Percentiles rank a stretch among this genome's conserved stretches.
phyloP scores from a whole-genome alignment of 2,797 vertebrate genomes.

The Neomorphus geoffroyi region DNA sequence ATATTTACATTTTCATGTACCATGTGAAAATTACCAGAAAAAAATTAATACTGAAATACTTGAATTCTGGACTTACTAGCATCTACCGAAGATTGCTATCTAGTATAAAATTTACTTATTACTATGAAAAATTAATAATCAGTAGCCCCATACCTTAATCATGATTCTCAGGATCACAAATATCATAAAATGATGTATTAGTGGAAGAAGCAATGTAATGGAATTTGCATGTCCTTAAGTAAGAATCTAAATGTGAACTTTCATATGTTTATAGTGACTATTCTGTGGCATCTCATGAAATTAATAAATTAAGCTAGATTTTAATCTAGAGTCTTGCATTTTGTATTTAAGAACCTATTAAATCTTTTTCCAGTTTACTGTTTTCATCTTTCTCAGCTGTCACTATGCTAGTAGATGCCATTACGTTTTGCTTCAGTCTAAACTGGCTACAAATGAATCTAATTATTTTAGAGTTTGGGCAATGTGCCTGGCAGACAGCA shows the following conservation, averaged over 20 bases:
- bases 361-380: conserved; percentile 15
- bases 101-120: background rate
- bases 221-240: background rate
- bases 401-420: background rate
- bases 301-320: background rate
- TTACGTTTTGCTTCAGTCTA: conserved; percentile 43
- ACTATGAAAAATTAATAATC: background rate
- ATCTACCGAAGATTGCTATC: background rate
- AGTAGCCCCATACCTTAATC: background rate
- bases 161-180: fast-evolving
- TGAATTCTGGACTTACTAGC: background rate
- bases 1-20: background rate
- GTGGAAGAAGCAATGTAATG: background rate
- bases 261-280: background rate
- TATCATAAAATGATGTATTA: background rate
- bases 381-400: conserved; percentile 41
- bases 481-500: conserved; percentile 52
- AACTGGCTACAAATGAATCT: conserved; percentile 63
- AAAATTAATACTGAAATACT: background rate
- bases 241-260: conserved; percentile 10
- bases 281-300: background rate
- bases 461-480: conserved; percentile 68
- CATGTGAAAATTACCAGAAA: background rate
- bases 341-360: conserved; percentile 37
- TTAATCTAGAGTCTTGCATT: background rate